Evolutionary conservation across 2,113 vertebrate species (phyloP), one percentile per base, ranked within the genome.

Genomic region (Gnathonemus echidnorhynchus): DNA sequence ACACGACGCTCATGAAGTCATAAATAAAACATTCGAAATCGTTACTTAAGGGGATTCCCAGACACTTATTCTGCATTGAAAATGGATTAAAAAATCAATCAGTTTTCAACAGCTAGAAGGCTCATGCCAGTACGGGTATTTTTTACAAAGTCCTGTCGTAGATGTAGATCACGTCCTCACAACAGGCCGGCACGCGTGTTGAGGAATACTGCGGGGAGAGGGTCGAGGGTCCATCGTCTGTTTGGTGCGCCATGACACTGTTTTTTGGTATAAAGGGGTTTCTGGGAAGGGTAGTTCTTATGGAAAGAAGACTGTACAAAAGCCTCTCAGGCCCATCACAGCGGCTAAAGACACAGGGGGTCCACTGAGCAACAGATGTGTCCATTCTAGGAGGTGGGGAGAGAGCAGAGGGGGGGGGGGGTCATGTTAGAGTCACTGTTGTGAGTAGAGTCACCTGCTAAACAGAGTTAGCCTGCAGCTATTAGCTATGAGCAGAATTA

Each of bases 341-440:
- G 96, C 91, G 96, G 97, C 97, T 99, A 98, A 97, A 99, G 98
- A 97, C 98, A 99, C 97, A 98, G 97, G 95, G 98, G 98, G 93
- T 99, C 98, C 97, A 99, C 98, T 96, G 97, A 99, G 96, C 98
- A 99, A 96, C 98, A 99, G 95, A 97, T 94, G 92, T 99, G 98
- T 95, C 98, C 98, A 24, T 99, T 99, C 98, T 99, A 93, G 50
- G 53, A 95, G 50, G 50, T 21, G 50, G 19, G 83, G 2, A 85
- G 83, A 48, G 19, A 48, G 80, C 42, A 84, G 21, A 17, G 31
- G 70, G 74, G 31, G 27, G 31, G 27, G 13, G 52, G 1, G 6
- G 74, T 42, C 83, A 85, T 1, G 45, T 46, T 5, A 35, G 74
- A 42, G 35, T 77, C 31, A 19, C 35, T 77, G 83, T 35, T 46